Evolutionary conservation across 2,888 invertebrate genomes (phyloP).

Genomic region (Melinopterus prodromus): DNA sequence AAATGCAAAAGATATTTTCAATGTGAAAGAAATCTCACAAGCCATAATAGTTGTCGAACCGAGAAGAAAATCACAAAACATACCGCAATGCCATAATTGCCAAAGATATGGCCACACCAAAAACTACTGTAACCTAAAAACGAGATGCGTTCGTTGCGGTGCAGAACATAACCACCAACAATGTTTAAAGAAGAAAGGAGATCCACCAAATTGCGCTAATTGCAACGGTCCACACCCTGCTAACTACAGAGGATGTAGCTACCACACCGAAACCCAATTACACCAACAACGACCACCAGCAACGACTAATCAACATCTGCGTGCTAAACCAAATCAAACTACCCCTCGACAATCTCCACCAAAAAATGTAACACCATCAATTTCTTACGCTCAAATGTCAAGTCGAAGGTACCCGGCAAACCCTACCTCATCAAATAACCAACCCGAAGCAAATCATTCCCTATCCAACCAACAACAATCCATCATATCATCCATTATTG

Average conservation of each 20-base stretch:
- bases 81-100: conserved; percentile 16
- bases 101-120: conserved; percentile 13
- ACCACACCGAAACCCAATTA: neutral
- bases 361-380: too few relatives aligned
- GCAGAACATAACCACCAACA: neutral
- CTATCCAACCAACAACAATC: neutral
- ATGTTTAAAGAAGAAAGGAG: neutral
- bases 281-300: too few relatives aligned
- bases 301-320: too few relatives aligned
- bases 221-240: too few relatives aligned
- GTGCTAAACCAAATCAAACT: too few relatives aligned
- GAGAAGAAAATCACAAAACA: neutral
- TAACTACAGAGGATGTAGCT: too few relatives aligned
- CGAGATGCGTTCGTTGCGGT: conserved; percentile 15
- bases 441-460: neutral
- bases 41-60: conserved; percentile 13
- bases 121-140: neutral
- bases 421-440: too few relatives aligned
- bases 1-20: conserved; percentile 11
- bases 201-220: conserved; percentile 6
- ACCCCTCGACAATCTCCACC: too few relatives aligned
- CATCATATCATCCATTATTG: neutral
- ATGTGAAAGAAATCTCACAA: conserved; percentile 11
- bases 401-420: neutral
- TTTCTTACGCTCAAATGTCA: neutral